These are phyloP conservation scores for Neodiprion virginianus DNA, from an alignment of 1,140 invertebrate genomes.

Conservation along the genomic window DNA sequence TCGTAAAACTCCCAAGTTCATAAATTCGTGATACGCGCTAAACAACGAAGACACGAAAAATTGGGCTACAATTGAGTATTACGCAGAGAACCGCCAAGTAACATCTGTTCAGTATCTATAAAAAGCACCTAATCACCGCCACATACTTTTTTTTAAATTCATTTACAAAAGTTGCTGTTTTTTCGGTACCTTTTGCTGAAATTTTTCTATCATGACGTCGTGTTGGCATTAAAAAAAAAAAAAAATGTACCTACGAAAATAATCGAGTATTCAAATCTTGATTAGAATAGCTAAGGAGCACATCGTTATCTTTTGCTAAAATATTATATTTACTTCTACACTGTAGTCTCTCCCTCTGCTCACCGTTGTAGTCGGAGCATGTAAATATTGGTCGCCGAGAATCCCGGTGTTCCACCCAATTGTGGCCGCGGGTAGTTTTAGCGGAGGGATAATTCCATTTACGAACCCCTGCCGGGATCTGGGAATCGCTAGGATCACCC, in stretches of 20 bases:
- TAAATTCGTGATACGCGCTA: too few relatives aligned
- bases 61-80: too few relatives aligned
- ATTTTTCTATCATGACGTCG: too few relatives aligned
- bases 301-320: too few relatives aligned
- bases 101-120: neutral
- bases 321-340: too few relatives aligned
- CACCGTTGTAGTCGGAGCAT: too few relatives aligned
- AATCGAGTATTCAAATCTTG: too few relatives aligned
- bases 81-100: neutral
- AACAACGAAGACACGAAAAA: too few relatives aligned
- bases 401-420: conserved; percentile 17
- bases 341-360: too few relatives aligned
- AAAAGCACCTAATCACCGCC: neutral
- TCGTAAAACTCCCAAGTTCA: neutral
- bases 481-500: neutral
- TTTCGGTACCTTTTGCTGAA: neutral
- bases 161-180: neutral
- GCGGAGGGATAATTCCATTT: conserved; percentile 24
- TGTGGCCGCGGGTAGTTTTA: conserved; percentile 23
- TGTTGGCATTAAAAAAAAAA: neutral
- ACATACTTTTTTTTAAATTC: neutral
- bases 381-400: too few relatives aligned
- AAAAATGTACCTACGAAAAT: neutral
- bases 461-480: conserved; percentile 5
- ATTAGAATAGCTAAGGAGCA: too few relatives aligned